Percentiles rank a stretch among this genome's conserved stretches.
Evolutionary conservation across 2,797 vertebrate genomes (phyloP).

Genomic region (Hyperoplus immaculatus): DNA sequence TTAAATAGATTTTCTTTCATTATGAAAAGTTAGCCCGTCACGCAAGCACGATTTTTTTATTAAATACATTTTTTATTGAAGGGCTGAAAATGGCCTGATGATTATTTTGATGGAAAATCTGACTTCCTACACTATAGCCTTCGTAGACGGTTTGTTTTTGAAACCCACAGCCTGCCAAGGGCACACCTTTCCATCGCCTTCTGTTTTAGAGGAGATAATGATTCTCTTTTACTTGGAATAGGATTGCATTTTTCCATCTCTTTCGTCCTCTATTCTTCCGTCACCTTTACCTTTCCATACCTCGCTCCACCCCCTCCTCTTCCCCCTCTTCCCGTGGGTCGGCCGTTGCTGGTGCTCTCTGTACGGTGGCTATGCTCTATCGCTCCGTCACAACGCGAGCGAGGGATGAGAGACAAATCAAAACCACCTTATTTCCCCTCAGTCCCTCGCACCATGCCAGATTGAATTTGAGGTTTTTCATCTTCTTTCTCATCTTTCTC

Average conservation of each 20-base stretch:
- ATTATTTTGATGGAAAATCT: slow-evolving; percentile 36
- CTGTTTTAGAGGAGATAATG: slow-evolving; percentile 80
- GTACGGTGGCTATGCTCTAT: slow-evolving; percentile 67
- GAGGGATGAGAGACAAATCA: slow-evolving; percentile 82
- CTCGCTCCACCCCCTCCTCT: slow-evolving; percentile 36
- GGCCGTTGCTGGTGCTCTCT: slow-evolving; percentile 53
- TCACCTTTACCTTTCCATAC: slow-evolving; percentile 72
- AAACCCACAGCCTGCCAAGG: slow-evolving; percentile 56
- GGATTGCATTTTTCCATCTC: slow-evolving; percentile 81
- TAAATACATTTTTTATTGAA: slow-evolving; percentile 17
- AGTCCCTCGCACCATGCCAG: slow-evolving; percentile 76
- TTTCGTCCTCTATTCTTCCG: slow-evolving; percentile 49
- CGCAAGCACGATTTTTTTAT: slow-evolving; percentile 12
- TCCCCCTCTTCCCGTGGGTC: slow-evolving; percentile 47
- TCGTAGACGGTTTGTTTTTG: slow-evolving; percentile 38
- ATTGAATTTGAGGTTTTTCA: slow-evolving; percentile 85
- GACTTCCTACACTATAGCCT: neutral
- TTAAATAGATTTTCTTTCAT: neutral
- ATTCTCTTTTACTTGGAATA: slow-evolving; percentile 80
- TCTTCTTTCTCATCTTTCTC: slow-evolving; percentile 81
- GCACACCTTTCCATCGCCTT: slow-evolving; percentile 65
- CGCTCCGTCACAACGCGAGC: slow-evolving; percentile 70
- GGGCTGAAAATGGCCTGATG: slow-evolving; percentile 16
- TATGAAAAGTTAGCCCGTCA: slow-evolving; percentile 17
- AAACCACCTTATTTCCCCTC: slow-evolving; percentile 81